Percentiles rank a stretch among this genome's conserved stretches.
These are phyloP conservation scores for Apeira syringaria DNA, from an alignment of 2,888 invertebrate species.

Conservation along the genomic window DNA sequence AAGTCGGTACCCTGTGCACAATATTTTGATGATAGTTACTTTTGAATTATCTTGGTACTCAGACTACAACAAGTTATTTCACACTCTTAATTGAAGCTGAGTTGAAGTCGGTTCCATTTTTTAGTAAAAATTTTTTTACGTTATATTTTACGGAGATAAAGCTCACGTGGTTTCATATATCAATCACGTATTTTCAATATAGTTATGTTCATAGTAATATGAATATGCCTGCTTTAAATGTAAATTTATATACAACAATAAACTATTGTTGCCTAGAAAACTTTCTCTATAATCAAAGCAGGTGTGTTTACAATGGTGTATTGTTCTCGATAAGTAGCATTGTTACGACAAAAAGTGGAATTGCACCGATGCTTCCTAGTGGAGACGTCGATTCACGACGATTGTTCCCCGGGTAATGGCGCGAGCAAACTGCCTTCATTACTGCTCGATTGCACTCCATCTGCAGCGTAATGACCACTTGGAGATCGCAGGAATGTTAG, in stretches of 20 bases:
- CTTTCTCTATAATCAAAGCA: conserved; percentile 55
- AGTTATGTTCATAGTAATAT: too few species aligned
- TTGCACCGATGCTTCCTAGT: conserved; percentile 45
- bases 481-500: neutral
- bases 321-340: conserved; percentile 60
- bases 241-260: conserved; percentile 17
- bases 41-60: too few species aligned
- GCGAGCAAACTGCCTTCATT: conserved; percentile 35
- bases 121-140: too few species aligned
- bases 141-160: too few species aligned
- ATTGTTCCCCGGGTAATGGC: conserved; percentile 38
- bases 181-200: too few species aligned
- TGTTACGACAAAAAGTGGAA: conserved; percentile 57
- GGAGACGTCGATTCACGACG: conserved; percentile 37
- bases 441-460: conserved; percentile 16
- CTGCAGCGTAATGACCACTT: conserved; percentile 5
- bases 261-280: conserved; percentile 33
- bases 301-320: conserved; percentile 49
- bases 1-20: too few species aligned
- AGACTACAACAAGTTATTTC: too few species aligned
- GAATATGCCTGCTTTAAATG: too few species aligned
- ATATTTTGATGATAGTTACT: too few species aligned
- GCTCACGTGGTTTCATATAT: too few species aligned
- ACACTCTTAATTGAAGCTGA: too few species aligned
- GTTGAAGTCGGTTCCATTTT: too few species aligned